Evolutionary conservation across 2,888 invertebrate species (phyloP), one percentile per base, ranked within the genome.

Genomic region (Nymphalis c-album): DNA sequence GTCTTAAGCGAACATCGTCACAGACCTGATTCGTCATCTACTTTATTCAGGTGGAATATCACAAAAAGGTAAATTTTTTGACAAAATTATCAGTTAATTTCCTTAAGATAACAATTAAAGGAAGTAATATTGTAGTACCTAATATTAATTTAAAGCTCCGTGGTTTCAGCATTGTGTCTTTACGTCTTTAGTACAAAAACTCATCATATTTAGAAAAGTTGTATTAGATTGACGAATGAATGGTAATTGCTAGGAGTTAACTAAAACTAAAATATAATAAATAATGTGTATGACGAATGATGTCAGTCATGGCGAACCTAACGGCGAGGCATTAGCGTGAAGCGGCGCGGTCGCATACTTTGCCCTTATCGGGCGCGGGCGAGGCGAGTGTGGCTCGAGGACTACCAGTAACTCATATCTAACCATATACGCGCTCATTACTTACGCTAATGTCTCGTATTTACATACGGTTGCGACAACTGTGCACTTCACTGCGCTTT

Each of bases 341-440:
- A 62, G 67, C 61, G 50, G 67, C 55, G 53, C 51, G 51, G 31
- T 35, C 57, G 62, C 67, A 62, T 70, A 48, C 8, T 51, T 64
- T 68, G 70, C 61, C 70, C 70, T 45, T 70, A 70, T 22, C 58
- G 46, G 67, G 67, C 64, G 47, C 55, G 55, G 55, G 53, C 59
- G 8, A 53, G 69, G 35, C 59, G 63, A 31, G 51, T 17, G 18
- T 22, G 64, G 35, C 35, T 50, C 18, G 18, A 17, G n/a, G 20
- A n/a, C 57, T 46, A 40, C 65, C 58, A 35, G 50, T 61, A 61
- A 31, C 51, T 64, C 57, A 40, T 46, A 57, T 55, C 31, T 55
- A 31, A n/a, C 62, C 67, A 46, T 67, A 67, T 67, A 67, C 10
- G 67, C 10, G 40, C 50, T 57, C 57, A 62, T 58, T 62, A 62